Evolutionary conservation across 2,888 invertebrate species (phyloP).

Genomic region (Mactromeris polynyma): DNA sequence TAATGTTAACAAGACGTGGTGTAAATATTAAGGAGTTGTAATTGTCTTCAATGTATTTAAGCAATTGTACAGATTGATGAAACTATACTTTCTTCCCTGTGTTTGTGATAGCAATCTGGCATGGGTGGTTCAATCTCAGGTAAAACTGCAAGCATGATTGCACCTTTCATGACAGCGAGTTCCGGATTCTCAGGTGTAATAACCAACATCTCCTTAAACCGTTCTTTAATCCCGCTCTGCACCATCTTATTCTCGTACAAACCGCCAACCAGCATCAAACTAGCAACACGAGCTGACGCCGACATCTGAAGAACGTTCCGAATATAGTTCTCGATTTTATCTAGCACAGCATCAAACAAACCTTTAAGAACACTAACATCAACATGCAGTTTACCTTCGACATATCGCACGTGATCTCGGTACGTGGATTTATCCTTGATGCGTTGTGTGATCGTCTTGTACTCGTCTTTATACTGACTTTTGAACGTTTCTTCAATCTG

Average conservation of each 20-base stretch:
- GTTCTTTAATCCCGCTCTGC: slow-evolving; percentile 16
- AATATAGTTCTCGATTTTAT: slow-evolving; percentile 29
- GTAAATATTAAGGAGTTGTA: too few species aligned
- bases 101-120: slow-evolving; percentile 8
- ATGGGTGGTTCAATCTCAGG: slow-evolving; percentile 24
- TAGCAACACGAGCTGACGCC: slow-evolving; percentile 29
- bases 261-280: slow-evolving; percentile 41
- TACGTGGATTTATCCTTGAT: slow-evolving; percentile 21
- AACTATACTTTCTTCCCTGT: not conserved
- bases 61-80: not conserved
- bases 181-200: slow-evolving; percentile 29
- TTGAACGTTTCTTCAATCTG: slow-evolving; percentile 43
- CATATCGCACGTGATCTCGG: slow-evolving; percentile 23
- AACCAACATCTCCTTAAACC: slow-evolving; percentile 35
- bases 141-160: slow-evolving; percentile 10
- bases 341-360: slow-evolving; percentile 18
- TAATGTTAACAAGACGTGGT: too few species aligned
- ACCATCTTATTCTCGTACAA: slow-evolving; percentile 33
- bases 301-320: slow-evolving; percentile 32
- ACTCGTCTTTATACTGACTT: slow-evolving; percentile 22
- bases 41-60: not conserved
- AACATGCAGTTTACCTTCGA: not conserved
- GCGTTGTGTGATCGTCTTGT: slow-evolving; percentile 32
- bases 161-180: slow-evolving; percentile 45
- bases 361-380: slow-evolving; percentile 22